A percentile compares a stretch with the other conserved stretches of the same genome.
Evolutionary conservation across 2,113 vertebrate species (phyloP).

Genomic region (Chlorodrepanis virens): DNA sequence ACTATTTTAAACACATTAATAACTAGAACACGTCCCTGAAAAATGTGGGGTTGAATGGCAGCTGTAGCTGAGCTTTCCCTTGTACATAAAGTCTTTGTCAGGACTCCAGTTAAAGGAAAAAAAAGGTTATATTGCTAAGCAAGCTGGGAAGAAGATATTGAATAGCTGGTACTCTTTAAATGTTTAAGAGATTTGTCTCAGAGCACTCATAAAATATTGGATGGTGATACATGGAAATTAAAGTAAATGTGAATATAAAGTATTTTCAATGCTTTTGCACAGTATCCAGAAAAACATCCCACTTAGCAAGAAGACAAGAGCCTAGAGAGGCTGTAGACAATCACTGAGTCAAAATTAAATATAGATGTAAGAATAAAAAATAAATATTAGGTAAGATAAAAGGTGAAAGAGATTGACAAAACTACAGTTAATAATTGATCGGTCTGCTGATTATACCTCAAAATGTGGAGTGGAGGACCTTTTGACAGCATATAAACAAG

Average conservation of each 20-base stretch:
- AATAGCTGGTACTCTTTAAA: conserved; percentile 11
- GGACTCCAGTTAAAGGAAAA: conserved; percentile 12
- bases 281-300: not conserved
- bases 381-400: not conserved
- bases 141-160: not conserved
- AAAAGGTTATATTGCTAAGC: conserved; percentile 12
- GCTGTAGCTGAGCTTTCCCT: not conserved
- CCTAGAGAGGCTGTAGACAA: not conserved
- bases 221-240: not conserved
- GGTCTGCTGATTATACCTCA: not conserved
- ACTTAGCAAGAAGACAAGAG: not conserved
- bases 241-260: not conserved
- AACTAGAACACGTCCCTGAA: not conserved
- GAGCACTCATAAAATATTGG: not conserved
- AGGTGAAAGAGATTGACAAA: not conserved
- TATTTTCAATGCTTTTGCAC: not conserved
- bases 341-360: not conserved
- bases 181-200: not conserved
- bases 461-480: not conserved
- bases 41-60: not conserved
- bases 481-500: not conserved
- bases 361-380: not conserved
- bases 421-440: not conserved
- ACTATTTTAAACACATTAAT: not conserved
- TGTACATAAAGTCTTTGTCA: conserved; percentile 30